Conservation (phyloP, 2,113 vertebrate species). For the Caloenas nicobarica region DNA sequence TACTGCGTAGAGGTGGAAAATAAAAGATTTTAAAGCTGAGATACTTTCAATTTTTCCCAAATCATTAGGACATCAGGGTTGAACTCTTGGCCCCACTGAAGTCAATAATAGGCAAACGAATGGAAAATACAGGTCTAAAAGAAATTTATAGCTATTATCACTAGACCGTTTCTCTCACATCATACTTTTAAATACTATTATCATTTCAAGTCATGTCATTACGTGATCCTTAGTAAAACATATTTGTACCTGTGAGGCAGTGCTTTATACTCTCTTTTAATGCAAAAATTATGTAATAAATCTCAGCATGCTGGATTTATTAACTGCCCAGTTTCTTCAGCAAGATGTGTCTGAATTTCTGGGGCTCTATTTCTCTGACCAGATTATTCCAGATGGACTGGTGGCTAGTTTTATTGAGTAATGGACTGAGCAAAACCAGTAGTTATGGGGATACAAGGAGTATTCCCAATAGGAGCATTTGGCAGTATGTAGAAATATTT, state of each 20-base stretch:
- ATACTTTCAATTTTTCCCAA: slow-evolving; percentile 1
- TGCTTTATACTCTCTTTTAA: slow-evolving; percentile 8
- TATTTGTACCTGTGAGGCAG: slow-evolving; percentile 23
- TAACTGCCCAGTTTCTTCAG: slow-evolving; percentile 12
- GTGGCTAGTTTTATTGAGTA: slow-evolving; percentile 41
- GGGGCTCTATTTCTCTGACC: background rate
- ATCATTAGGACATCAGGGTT: slow-evolving; percentile 1
- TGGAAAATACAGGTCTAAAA: slow-evolving; percentile 6
- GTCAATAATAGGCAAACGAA: background rate
- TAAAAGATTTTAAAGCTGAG: background rate
- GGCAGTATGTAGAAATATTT: slow-evolving; percentile 37
- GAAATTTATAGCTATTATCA: background rate
- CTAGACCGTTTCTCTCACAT: slow-evolving; percentile 26
- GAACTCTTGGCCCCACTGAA: slow-evolving; percentile 8
- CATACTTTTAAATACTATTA: slow-evolving; percentile 43
- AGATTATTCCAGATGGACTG: slow-evolving; percentile 33
- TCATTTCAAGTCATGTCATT: slow-evolving; percentile 12
- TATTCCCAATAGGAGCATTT: slow-evolving; percentile 39
- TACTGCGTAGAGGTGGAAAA: slow-evolving; percentile 5
- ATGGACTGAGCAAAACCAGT: slow-evolving; percentile 53
- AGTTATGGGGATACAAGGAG: slow-evolving; percentile 35
- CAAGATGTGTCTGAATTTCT: slow-evolving; percentile 4
- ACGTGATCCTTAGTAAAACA: background rate
- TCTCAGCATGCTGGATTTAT: background rate
- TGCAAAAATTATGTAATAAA: slow-evolving; percentile 12